Conservation (phyloP, 2,888 invertebrate genomes). For the Prosopocoilus inquinatus region DNA sequence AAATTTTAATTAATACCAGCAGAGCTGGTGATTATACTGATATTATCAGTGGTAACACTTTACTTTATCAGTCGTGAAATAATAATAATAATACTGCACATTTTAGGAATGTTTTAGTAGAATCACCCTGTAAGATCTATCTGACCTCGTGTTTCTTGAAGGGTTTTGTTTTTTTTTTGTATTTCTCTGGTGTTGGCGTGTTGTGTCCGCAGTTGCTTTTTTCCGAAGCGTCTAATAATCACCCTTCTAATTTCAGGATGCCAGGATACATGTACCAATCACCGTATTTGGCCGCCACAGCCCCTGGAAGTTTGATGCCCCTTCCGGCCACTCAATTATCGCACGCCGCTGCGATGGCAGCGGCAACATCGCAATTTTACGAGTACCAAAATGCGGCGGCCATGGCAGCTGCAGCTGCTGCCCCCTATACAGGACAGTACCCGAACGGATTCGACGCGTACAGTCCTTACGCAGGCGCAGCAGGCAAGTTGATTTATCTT, state of each 20-base stretch:
- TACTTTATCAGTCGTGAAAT: too few relatives aligned
- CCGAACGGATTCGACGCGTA: slow-evolving; percentile 72
- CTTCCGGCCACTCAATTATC: slow-evolving; percentile 64
- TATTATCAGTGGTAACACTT: too few relatives aligned
- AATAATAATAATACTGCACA: too few relatives aligned
- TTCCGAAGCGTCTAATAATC: slow-evolving; percentile 6
- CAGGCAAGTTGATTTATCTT: slow-evolving; percentile 53
- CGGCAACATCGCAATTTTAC: slow-evolving; percentile 76
- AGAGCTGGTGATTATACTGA: too few relatives aligned
- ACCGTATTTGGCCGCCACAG: slow-evolving; percentile 65
- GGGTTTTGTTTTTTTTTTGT: slow-evolving; percentile 38
- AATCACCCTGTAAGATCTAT: slow-evolving; percentile 25
- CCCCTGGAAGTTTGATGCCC: slow-evolving; percentile 67
- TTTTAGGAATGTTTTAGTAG: slow-evolving; percentile 6
- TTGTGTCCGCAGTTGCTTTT: slow-evolving; percentile 34
- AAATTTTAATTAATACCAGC: too few relatives aligned
- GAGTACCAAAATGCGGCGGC: slow-evolving; percentile 72
- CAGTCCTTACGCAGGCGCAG: slow-evolving; percentile 68
- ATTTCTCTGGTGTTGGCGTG: slow-evolving; percentile 49
- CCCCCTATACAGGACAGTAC: slow-evolving; percentile 70
- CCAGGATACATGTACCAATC: slow-evolving; percentile 77
- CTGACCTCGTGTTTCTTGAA: slow-evolving; percentile 20
- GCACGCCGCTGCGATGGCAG: slow-evolving; percentile 74
- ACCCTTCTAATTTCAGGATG: slow-evolving; percentile 55
- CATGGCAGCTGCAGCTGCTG: slow-evolving; percentile 67